These are phyloP conservation scores for Steinernema khuongi DNA, from an alignment of 1,140 invertebrate species.

Conservation along the genomic window DNA sequence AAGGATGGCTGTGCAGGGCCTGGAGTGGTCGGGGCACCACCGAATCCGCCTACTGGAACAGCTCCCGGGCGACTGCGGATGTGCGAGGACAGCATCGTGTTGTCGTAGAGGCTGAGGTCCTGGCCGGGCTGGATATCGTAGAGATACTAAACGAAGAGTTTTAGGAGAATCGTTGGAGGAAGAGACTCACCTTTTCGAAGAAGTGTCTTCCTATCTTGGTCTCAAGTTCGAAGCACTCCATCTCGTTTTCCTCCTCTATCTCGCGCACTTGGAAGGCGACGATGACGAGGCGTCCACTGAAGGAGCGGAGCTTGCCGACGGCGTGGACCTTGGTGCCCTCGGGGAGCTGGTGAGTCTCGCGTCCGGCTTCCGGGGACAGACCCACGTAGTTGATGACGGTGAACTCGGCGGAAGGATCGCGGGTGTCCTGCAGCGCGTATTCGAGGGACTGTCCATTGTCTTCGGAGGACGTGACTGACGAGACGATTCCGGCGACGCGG, in stretches of 20 bases:
- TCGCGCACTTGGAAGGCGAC: constrained; percentile 8
- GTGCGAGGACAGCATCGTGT: not conserved
- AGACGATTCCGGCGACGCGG: not conserved
- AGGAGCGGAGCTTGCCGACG: not conserved
- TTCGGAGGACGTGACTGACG: not conserved
- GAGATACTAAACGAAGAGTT: not conserved
- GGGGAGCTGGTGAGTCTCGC: not conserved
- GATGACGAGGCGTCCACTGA: not conserved
- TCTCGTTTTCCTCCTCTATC: not conserved
- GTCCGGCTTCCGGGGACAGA: not conserved
- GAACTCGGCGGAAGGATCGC: not conserved
- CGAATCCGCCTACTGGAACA: not conserved
- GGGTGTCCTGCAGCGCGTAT: not conserved
- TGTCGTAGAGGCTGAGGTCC: not conserved
- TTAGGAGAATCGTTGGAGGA: not conserved
- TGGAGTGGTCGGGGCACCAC: not conserved
- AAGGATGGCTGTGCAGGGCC: not conserved
- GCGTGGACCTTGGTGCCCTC: not conserved
- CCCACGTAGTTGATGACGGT: not conserved
- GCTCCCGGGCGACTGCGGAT: not conserved
- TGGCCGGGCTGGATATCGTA: not conserved
- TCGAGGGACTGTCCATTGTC: not conserved
- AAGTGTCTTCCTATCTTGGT: not conserved
- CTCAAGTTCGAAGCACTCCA: not conserved
- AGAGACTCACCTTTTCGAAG: not conserved